phyloP scores from a whole-genome alignment of 1,140 invertebrate species.

The Ooceraea biroi region DNA sequence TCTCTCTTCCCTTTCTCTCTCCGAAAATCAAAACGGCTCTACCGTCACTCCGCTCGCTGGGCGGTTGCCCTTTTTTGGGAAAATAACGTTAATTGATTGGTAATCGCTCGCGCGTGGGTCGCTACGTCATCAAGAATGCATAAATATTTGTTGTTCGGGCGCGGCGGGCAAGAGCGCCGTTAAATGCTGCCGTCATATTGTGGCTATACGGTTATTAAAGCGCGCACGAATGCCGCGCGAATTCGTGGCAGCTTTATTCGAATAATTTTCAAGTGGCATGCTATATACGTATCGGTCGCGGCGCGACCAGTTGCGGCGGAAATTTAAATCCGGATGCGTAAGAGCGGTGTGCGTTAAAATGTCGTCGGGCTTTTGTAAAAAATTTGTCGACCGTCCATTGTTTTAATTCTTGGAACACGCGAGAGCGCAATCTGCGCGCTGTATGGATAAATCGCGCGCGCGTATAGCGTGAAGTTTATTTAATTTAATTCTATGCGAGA shows the following conservation, averaged over 20 bases:
- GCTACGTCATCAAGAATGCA: slow-evolving; percentile 75
- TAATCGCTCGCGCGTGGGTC: slow-evolving; percentile 65
- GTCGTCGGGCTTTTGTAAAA: slow-evolving; percentile 52
- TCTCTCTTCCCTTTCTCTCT: slow-evolving; percentile 21
- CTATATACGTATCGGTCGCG: slow-evolving; percentile 56
- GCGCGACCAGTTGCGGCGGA: slow-evolving; percentile 48
- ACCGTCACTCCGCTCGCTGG: neutral
- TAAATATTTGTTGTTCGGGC: slow-evolving; percentile 79
- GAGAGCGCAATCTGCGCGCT: slow-evolving; percentile 39
- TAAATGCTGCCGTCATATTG: slow-evolving; percentile 74
- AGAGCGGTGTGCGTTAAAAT: slow-evolving; percentile 40
- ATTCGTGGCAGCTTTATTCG: slow-evolving; percentile 73
- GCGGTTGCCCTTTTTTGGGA: slow-evolving; percentile 59
- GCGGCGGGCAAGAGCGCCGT: slow-evolving; percentile 59
- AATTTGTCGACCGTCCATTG: slow-evolving; percentile 24
- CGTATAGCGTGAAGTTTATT: slow-evolving; percentile 23
- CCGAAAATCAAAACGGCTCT: slow-evolving; percentile 7
- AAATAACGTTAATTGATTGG: slow-evolving; percentile 77
- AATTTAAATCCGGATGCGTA: slow-evolving; percentile 72
- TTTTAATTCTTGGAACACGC: slow-evolving; percentile 54
- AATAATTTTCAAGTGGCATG: slow-evolving; percentile 79
- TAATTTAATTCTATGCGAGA: slow-evolving; percentile 44
- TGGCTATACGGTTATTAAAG: slow-evolving; percentile 74
- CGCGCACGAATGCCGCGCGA: slow-evolving; percentile 66
- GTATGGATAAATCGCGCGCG: slow-evolving; percentile 52